phyloP scores from a whole-genome alignment of 30 jellyfish, hydroid and myxozoan genomes.

The Mastigias papua region DNA sequence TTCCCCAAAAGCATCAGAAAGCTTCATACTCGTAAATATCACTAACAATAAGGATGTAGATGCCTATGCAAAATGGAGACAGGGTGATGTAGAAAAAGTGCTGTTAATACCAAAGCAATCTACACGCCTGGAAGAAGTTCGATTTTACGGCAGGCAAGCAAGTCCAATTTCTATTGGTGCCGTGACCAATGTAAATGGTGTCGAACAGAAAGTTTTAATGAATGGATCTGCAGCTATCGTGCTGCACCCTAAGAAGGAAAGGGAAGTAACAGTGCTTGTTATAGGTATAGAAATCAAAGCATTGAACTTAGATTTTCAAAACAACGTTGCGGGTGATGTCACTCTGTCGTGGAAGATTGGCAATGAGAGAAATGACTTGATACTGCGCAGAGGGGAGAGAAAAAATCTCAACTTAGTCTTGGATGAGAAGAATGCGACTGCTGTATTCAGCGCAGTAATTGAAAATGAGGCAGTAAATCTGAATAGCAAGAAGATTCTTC shows the following conservation, averaged over 20 bases:
- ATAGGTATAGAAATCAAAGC: constrained; percentile 4
- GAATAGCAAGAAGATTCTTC: constrained; percentile 11
- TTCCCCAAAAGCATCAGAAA: constrained; percentile 1
- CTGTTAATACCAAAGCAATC: not conserved
- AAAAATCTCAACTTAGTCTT: not conserved
- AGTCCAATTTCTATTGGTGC: constrained; percentile 37
- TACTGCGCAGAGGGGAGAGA: not conserved
- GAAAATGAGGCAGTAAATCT: constrained; percentile 15
- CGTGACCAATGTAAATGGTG: constrained; percentile 14
- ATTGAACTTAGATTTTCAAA: constrained; percentile 2
- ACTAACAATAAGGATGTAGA: constrained; percentile 17
- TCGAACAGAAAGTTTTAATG: not conserved
- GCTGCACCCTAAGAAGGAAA: not conserved
- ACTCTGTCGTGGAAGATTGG: constrained; percentile 20
- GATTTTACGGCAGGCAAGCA: constrained; percentile 8
- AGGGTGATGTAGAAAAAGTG: not conserved
- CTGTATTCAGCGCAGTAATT: constrained; percentile 22
- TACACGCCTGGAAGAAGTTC: constrained; percentile 15
- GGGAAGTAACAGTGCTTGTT: not conserved
- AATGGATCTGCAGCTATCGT: constrained; percentile 6
- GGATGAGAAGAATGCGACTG: not conserved
- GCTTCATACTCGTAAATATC: constrained; percentile 1
- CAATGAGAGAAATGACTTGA: constrained; percentile 6
- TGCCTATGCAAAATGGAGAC: constrained; percentile 24
- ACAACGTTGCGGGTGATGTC: constrained; percentile 48